These are phyloP conservation scores for Poliocrania exsul DNA, from an alignment of 2,797 vertebrate genomes.

Conservation along the genomic window DNA sequence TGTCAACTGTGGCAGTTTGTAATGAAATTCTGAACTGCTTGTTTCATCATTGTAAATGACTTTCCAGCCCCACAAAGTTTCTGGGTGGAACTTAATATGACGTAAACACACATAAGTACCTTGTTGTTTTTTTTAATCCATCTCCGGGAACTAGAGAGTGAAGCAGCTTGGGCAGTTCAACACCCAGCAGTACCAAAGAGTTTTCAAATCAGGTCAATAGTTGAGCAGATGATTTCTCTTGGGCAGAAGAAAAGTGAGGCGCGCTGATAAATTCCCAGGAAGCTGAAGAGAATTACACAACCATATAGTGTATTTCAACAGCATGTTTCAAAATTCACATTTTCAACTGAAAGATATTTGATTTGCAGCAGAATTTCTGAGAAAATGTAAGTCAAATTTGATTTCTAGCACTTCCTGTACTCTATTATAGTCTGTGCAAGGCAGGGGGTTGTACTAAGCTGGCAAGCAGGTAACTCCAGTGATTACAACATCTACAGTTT, in stretches of 20 bases:
- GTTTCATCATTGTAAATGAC: neutral
- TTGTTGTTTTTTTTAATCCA: neutral
- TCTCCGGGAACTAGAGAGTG: neutral
- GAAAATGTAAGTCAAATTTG: neutral
- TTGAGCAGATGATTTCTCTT: neutral
- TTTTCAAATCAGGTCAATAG: neutral
- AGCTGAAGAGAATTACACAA: neutral
- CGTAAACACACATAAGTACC: neutral
- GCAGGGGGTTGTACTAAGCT: neutral
- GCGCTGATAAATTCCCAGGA: neutral
- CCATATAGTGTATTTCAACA: neutral
- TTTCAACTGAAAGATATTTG: neutral
- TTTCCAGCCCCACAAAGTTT: neutral
- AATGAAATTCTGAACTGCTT: neutral
- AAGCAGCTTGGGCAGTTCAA: rapidly evolving
- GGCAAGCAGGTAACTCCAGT: neutral
- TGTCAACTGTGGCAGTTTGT: neutral
- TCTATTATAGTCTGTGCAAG: neutral
- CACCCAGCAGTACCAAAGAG: neutral
- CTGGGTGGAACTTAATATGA: neutral
- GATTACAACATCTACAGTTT: neutral
- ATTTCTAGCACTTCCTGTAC: neutral
- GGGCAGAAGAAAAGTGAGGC: neutral
- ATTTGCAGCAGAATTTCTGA: neutral
- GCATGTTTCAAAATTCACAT: neutral